phyloP scores from a whole-genome alignment of 2,113 vertebrate species.

The Brienomyrus longianalis region DNA sequence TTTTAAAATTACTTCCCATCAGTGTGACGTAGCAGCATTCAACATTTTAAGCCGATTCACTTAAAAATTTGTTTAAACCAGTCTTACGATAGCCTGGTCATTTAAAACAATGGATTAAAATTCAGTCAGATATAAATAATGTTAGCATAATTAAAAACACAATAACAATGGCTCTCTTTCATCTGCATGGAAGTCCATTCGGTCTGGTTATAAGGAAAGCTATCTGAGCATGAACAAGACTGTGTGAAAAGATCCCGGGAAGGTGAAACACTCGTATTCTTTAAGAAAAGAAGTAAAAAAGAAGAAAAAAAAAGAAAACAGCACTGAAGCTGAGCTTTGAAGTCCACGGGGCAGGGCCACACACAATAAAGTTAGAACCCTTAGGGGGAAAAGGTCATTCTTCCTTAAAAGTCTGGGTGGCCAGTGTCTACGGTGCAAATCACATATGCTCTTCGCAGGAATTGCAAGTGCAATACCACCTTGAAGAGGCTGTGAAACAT shows the following conservation, averaged over 20 bases:
- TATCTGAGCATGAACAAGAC: slow-evolving; percentile 29
- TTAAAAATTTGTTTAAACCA: not conserved
- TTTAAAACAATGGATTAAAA: not conserved
- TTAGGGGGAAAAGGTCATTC: slow-evolving; percentile 4
- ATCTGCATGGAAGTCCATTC: not conserved
- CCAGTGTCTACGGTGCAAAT: not conserved
- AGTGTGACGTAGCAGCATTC: not conserved
- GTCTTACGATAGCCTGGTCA: not conserved
- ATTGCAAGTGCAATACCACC: slow-evolving; percentile 14
- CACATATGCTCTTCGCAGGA: slow-evolving; percentile 4
- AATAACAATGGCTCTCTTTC: slow-evolving; percentile 1
- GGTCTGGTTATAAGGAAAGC: slow-evolving; percentile 14
- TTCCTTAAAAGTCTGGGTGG: slow-evolving; percentile 25
- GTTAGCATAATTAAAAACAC: not conserved
- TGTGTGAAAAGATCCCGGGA: slow-evolving; percentile 14
- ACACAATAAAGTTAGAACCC: slow-evolving; percentile 18
- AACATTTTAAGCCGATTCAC: not conserved
- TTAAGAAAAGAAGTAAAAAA: not conserved
- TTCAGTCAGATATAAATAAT: not conserved
- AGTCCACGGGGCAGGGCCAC: slow-evolving; percentile 8
- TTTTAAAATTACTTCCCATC: not conserved
- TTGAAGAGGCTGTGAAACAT: slow-evolving; percentile 16
- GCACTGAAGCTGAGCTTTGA: slow-evolving; percentile 21
- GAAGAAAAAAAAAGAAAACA: not conserved
- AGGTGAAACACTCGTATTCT: slow-evolving; percentile 11